Evolutionary conservation across 2,888 invertebrate genomes (phyloP).

Genomic region (Catocala fraxini): DNA sequence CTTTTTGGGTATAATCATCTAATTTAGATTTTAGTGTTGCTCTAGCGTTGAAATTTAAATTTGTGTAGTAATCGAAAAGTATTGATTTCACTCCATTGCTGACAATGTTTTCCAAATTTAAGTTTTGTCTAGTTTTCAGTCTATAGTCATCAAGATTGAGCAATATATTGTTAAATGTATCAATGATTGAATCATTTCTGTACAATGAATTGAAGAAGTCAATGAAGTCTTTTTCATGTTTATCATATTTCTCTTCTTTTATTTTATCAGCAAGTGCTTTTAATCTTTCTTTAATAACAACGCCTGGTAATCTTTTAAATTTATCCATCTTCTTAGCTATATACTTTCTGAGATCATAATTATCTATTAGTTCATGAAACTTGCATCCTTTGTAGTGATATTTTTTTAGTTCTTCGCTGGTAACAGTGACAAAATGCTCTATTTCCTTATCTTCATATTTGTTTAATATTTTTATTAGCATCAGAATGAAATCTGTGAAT

Average conservation of each 20-base stretch:
- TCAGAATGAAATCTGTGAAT: constrained; percentile 60
- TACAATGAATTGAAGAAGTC: constrained; percentile 61
- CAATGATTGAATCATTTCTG: constrained; percentile 28
- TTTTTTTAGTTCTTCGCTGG: constrained; percentile 57
- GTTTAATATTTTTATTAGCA: constrained; percentile 43
- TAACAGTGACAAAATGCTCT: constrained; percentile 44
- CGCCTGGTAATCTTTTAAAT: constrained; percentile 38
- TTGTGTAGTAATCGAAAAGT: constrained; percentile 61
- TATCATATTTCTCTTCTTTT: constrained; percentile 27
- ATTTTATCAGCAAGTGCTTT: constrained; percentile 31
- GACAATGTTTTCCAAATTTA: constrained; percentile 50
- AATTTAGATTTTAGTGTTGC: constrained; percentile 46
- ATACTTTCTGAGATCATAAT: constrained; percentile 45
- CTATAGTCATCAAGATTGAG: constrained; percentile 51
- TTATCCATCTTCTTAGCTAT: constrained; percentile 49
- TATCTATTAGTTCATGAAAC: constrained; percentile 53
- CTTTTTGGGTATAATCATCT: neutral
- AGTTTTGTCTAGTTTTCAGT: constrained; percentile 13
- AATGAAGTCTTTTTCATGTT: constrained; percentile 33
- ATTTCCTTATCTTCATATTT: constrained; percentile 57
- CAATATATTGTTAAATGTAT: constrained; percentile 48
- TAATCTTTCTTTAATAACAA: constrained; percentile 44
- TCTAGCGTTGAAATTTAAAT: constrained; percentile 50
- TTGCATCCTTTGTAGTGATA: constrained; percentile 58
- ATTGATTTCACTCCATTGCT: constrained; percentile 49